phyloP scores from a whole-genome alignment of 2,888 invertebrate species.

The Andrena praecox region DNA sequence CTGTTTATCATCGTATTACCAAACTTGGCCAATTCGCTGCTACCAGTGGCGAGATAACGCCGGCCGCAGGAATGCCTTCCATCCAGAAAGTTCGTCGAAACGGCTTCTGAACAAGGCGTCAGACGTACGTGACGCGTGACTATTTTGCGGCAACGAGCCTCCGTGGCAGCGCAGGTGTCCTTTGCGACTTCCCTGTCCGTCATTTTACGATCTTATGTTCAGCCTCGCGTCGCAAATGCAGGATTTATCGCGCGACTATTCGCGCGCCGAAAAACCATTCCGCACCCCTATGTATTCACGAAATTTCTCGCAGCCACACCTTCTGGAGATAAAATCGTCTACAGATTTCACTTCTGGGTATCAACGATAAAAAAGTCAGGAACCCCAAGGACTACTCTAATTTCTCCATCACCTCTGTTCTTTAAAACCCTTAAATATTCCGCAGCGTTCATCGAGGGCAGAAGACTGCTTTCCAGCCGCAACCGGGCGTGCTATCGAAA shows the following conservation, averaged over 20 bases:
- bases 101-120: conserved; percentile 39
- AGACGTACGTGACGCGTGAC: conserved; percentile 39
- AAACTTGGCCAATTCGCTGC: conserved; percentile 63
- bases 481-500: background rate
- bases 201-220: conserved; percentile 30
- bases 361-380: no score
- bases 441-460: background rate
- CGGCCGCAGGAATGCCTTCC: conserved; percentile 33
- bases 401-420: no score
- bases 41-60: conserved; percentile 43
- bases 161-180: conserved; percentile 31
- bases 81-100: conserved; percentile 28
- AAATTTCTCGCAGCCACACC: no score
- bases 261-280: background rate
- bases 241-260: background rate
- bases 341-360: no score
- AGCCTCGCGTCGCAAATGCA: conserved; percentile 8
- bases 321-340: no score
- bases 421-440: no score
- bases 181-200: conserved; percentile 17
- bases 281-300: no score
- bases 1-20: conserved; percentile 66
- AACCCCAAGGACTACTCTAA: no score
- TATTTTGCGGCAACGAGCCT: conserved; percentile 29
- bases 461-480: background rate